A percentile compares a stretch with the other conserved stretches of the same genome.
Conservation (phyloP, 2,888 invertebrate species). For the Drosophila histrio region DNA sequence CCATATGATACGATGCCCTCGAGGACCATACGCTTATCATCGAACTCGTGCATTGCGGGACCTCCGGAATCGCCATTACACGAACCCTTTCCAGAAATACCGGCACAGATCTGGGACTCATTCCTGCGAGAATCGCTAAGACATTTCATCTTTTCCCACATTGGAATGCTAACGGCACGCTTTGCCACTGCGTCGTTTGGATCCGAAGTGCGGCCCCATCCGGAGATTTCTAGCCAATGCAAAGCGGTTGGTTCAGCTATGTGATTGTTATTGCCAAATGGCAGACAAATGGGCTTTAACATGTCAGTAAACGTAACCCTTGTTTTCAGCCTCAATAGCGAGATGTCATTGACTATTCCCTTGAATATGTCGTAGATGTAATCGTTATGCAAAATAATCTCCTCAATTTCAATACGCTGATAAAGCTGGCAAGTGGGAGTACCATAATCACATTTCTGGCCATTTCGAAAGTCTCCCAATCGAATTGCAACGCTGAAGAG, state of each 20-base stretch:
- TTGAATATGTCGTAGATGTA: not conserved
- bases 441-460: conserved; percentile 2
- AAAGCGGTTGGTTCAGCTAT: not conserved
- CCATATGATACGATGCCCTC: conserved; percentile 16
- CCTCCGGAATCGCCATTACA: conserved; percentile 13
- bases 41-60: conserved; percentile 5
- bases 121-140: not conserved
- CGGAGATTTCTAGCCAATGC: not conserved
- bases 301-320: not conserved
- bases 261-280: not conserved
- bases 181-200: not conserved
- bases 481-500: not conserved
- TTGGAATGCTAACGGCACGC: not conserved
- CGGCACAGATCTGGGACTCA: not conserved
- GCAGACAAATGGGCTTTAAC: conserved; percentile 7
- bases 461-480: not conserved
- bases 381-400: not conserved
- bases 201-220: not conserved
- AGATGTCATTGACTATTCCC: conserved; percentile 1
- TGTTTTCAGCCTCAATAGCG: not conserved
- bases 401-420: not conserved
- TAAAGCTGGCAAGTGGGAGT: not conserved
- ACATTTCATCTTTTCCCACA: not conserved
- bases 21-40: not conserved
- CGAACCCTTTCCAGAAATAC: not conserved